Evolutionary conservation across 2,888 invertebrate species (phyloP).

Genomic region (Lithophane leautieri): DNA sequence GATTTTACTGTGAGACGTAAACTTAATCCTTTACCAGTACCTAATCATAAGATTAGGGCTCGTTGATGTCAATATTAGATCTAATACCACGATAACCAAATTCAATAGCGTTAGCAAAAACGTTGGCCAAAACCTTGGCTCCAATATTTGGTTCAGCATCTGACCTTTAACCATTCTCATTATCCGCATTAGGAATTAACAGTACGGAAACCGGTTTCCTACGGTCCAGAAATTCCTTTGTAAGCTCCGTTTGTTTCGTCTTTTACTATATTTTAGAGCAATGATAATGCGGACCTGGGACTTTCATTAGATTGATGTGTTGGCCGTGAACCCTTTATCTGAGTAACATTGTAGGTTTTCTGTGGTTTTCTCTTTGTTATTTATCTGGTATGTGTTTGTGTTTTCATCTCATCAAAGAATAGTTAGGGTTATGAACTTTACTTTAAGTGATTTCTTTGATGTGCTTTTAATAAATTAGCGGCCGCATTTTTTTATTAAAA

Average conservation of each 20-base stretch:
- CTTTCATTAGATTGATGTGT: conserved; percentile 49
- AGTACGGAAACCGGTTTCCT: conserved; percentile 68
- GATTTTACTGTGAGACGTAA: not conserved
- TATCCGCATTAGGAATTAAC: conserved; percentile 66
- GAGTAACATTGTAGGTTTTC: not conserved
- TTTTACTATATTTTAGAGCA: conserved; percentile 66
- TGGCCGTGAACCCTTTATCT: conserved; percentile 23
- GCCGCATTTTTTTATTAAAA: not conserved
- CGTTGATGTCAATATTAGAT: not conserved
- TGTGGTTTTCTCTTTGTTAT: conserved; percentile 15
- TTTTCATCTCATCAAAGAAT: not conserved
- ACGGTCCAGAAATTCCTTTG: conserved; percentile 64
- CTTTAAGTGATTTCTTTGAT: not conserved
- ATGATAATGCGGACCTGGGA: conserved; percentile 54
- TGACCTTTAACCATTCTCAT: conserved; percentile 60
- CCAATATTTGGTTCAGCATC: conserved; percentile 43
- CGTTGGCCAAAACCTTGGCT: conserved; percentile 12
- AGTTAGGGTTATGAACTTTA: not conserved
- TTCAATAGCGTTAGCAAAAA: conserved; percentile 1
- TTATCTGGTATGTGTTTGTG: not conserved
- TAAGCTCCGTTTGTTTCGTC: conserved; percentile 57
- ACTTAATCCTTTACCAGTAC: not conserved
- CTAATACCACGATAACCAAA: not conserved
- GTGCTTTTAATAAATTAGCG: not conserved
- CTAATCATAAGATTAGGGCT: not conserved